Evolutionary conservation across 2,888 invertebrate genomes (phyloP), one percentile per base, ranked within the genome.

Genomic region (Euzetes globulus): DNA sequence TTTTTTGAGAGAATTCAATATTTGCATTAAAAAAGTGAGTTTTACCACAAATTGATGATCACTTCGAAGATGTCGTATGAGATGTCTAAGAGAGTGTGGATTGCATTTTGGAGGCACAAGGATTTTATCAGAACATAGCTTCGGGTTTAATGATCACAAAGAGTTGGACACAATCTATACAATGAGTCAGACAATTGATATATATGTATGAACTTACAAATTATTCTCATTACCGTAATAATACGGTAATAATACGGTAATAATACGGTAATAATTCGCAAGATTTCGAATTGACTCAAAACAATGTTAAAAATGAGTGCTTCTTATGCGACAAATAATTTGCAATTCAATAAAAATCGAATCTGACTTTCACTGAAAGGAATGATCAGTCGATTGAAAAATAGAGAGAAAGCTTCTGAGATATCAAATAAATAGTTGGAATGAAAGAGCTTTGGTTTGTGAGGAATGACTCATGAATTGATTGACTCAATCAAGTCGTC

Each of bases 31-130:
- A 17, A 22, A 25, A 25, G 11, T 55, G 22, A 55, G 17, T 63
- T 63, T 33, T 37, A 63, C 37, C 17, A 63, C 63, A 63, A 33
- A 60, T 60, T 33, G 68, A 45, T 68, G 33, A 68, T 22, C 45
- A 68, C 7, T 45, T 68, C 3, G n/a, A 25, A n/a, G 6, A 29
- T 60, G 22, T 45, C 22, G 55, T 5, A 55, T 55, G 25, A 55
- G 19, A 17, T 45, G 37, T 29, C 65, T 65, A 15, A 29, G 41
- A 63, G 55, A 55, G 55, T 55, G 22, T 55, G 22, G 25, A 25
- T 63, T 33, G 63, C 33, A 63, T 63, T 25, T 58, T 45, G 68
- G 68, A 68, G 68, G 68, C 68, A 68, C 68, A 68, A 55, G 68
- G 68, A 68, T 68, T 68, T 68, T 45, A 68, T 60, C 15, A 22